Percentiles rank a stretch among this genome's conserved stretches.
Evolutionary conservation across 2,113 vertebrate genomes (phyloP).

Genomic region (Hippotragus niger): DNA sequence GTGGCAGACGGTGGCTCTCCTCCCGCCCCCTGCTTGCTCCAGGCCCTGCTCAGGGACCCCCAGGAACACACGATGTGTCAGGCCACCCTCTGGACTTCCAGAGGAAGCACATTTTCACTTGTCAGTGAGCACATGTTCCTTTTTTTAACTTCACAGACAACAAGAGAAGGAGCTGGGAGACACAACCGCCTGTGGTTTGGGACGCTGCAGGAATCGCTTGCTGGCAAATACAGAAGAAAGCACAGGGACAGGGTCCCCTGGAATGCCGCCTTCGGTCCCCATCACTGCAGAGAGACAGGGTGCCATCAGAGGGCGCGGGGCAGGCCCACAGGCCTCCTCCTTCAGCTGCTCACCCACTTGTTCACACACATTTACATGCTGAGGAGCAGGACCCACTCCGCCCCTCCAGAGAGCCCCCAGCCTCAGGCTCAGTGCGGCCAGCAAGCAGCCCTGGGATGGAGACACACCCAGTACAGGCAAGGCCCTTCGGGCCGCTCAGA

Average conservation of each 20-base stretch:
- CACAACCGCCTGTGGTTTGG: conserved; percentile 53
- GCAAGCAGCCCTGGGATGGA: neutral
- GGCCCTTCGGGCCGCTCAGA: neutral
- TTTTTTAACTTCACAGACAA: conserved; percentile 36
- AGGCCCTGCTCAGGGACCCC: conserved; percentile 65
- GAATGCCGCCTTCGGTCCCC: neutral
- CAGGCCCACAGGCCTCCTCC: rapidly evolving
- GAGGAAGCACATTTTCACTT: conserved; percentile 71
- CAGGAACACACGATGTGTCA: conserved; percentile 55
- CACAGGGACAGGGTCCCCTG: neutral
- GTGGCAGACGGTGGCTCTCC: conserved; percentile 20
- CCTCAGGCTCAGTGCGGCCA: rapidly evolving
- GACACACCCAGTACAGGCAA: neutral
- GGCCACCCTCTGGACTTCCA: conserved; percentile 64
- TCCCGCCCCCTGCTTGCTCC: conserved; percentile 48
- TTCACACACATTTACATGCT: neutral
- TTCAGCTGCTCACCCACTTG: rapidly evolving
- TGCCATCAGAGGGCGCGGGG: neutral
- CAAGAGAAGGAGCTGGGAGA: conserved; percentile 55
- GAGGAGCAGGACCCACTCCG: neutral
- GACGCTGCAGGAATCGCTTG: conserved; percentile 23
- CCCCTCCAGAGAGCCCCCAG: neutral
- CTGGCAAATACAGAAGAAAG: neutral
- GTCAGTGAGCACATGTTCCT: conserved; percentile 57
- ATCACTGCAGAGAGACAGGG: neutral